These are phyloP conservation scores for Zygogramma bicolorata DNA, from an alignment of 2,888 invertebrate species.

Conservation along the genomic window DNA sequence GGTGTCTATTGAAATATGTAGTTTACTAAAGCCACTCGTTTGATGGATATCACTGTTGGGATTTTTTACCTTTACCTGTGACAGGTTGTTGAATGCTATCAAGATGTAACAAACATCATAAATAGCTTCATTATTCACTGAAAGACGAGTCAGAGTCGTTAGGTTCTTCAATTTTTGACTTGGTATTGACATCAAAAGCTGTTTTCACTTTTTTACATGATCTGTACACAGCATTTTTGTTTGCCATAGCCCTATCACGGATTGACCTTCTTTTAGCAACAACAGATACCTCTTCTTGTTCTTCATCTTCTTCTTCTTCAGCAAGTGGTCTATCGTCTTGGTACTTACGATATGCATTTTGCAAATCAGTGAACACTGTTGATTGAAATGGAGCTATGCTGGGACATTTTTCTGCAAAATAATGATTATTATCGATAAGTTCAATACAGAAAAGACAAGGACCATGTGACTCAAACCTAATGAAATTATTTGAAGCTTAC, in stretches of 20 bases:
- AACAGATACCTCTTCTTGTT: constrained; percentile 5
- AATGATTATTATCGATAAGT: neutral
- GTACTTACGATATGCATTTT: constrained; percentile 28
- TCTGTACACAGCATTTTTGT: constrained; percentile 48
- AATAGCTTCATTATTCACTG: too few relatives aligned
- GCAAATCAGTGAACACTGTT: constrained; percentile 40
- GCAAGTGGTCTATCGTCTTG: neutral
- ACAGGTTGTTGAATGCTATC: too few relatives aligned
- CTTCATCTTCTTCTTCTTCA: constrained; percentile 7
- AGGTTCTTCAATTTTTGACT: too few relatives aligned
- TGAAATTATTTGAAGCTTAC: too few relatives aligned
- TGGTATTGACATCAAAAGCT: constrained; percentile 22
- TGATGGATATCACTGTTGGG: too few relatives aligned
- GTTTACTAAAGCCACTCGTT: too few relatives aligned
- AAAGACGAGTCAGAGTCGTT: too few relatives aligned
- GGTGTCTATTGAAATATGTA: too few relatives aligned
- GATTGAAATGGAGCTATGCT: constrained; percentile 41
- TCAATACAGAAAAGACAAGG: neutral
- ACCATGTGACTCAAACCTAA: neutral
- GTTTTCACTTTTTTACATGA: constrained; percentile 42
- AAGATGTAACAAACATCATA: too few relatives aligned
- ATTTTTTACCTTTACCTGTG: too few relatives aligned
- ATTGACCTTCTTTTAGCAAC: constrained; percentile 17
- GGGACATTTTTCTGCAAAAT: constrained; percentile 39
- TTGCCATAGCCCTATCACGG: constrained; percentile 43